Conservation (phyloP, 2,113 vertebrate species). For the Bagarius yarrelli region DNA sequence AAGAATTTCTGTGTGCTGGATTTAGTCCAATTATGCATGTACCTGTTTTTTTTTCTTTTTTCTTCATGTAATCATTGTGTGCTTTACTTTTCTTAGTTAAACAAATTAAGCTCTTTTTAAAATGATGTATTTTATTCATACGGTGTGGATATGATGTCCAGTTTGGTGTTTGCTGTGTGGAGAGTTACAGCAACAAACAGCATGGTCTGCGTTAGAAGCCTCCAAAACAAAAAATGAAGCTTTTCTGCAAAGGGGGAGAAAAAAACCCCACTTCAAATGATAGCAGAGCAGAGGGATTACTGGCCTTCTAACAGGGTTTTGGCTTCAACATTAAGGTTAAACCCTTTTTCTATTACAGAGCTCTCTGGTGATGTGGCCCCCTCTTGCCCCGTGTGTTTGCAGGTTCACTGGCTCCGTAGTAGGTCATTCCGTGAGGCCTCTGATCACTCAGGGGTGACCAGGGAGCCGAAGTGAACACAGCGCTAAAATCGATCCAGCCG, state of each 20-base stretch:
- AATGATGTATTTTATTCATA: no score
- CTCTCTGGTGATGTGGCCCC: constrained; percentile 70
- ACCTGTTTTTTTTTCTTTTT: constrained; percentile 33
- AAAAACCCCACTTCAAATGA: constrained; percentile 66
- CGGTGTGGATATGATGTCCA: constrained; percentile 17
- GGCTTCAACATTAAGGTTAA: constrained; percentile 80
- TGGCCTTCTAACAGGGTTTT: constrained; percentile 75
- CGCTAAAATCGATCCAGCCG: constrained; percentile 72
- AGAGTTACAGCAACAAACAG: not conserved
- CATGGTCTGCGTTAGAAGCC: not conserved
- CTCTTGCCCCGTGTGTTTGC: constrained; percentile 72
- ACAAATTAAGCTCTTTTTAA: no score
- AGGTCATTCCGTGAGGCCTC: constrained; percentile 72
- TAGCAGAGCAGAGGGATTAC: constrained; percentile 71
- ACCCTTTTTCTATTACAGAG: constrained; percentile 77
- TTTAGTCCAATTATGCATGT: constrained; percentile 27
- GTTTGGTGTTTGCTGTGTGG: constrained; percentile 4
- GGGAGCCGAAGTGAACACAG: constrained; percentile 51
- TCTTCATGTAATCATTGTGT: constrained; percentile 6
- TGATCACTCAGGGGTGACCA: constrained; percentile 72
- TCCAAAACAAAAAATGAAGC: constrained; percentile 20
- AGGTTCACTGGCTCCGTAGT: constrained; percentile 71
- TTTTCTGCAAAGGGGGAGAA: constrained; percentile 40
- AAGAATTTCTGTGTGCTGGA: constrained; percentile 29
- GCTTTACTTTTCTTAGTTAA: constrained; percentile 40